These are phyloP conservation scores for Corynorhinus townsendii DNA, from an alignment of 2,113 vertebrate genomes.

Conservation along the genomic window DNA sequence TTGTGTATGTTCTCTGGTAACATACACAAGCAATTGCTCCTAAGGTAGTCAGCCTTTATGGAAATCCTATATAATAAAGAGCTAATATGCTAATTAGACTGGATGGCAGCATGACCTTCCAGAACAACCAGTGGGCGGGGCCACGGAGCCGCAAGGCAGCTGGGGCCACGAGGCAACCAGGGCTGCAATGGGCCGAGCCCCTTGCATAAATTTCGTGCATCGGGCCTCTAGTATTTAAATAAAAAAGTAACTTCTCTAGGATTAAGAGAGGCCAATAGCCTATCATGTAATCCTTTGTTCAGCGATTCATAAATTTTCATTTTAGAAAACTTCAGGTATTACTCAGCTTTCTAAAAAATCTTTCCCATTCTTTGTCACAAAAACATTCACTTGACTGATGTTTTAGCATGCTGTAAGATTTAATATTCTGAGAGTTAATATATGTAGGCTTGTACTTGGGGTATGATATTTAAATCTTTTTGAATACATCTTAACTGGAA, in stretches of 20 bases:
- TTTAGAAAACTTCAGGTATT: constrained; percentile 31
- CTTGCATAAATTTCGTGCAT: too few relatives aligned
- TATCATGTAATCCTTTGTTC: not conserved
- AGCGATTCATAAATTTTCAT: not conserved
- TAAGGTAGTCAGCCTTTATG: not conserved
- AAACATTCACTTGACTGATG: not conserved
- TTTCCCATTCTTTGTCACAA: not conserved
- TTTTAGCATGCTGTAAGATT: not conserved
- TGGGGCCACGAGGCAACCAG: too few relatives aligned
- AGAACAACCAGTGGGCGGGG: too few relatives aligned
- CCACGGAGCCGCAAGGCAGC: too few relatives aligned
- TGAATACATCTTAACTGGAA: constrained; percentile 48
- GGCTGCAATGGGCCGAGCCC: too few relatives aligned
- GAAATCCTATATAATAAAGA: not conserved
- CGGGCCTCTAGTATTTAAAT: not conserved
- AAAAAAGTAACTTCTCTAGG: not conserved
- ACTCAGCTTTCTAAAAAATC: not conserved
- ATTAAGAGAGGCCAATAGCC: not conserved
- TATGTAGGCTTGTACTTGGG: not conserved
- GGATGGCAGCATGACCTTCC: too few relatives aligned
- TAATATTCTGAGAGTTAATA: constrained; percentile 20
- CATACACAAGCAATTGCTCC: not conserved
- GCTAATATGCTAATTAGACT: too few relatives aligned
- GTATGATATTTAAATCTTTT: constrained; percentile 33
- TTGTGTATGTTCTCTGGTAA: not conserved